Percentiles rank a stretch among this genome's conserved stretches.
Evolutionary conservation across 2,113 vertebrate species (phyloP).

Genomic region (Pangasianodon gigas): DNA sequence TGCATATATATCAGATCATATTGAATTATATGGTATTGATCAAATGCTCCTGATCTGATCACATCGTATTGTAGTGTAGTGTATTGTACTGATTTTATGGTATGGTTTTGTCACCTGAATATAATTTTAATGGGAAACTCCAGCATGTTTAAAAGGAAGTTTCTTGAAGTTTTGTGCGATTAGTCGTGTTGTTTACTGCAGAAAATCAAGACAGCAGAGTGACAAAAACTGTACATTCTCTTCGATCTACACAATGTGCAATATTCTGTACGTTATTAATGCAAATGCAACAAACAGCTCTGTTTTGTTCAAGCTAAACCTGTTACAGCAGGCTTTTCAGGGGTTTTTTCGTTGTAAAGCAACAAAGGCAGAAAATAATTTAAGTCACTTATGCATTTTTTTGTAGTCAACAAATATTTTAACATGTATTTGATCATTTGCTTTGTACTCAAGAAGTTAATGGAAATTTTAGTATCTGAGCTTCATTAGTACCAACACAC

Average conservation of each 20-base stretch:
- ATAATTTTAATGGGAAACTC: no score
- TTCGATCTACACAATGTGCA: not conserved
- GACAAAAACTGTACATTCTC: no score
- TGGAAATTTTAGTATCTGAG: not conserved
- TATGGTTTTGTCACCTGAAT: not conserved
- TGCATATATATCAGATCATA: no score
- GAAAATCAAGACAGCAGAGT: no score
- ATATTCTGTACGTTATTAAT: not conserved
- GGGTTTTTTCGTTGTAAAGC: not conserved
- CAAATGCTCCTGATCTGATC: no score
- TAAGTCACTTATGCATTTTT: no score
- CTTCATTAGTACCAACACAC: not conserved
- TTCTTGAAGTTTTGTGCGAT: no score
- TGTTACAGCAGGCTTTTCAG: not conserved
- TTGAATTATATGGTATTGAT: no score
- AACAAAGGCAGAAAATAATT: no score
- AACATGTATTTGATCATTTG: not conserved
- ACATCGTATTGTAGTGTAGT: not conserved
- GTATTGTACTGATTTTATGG: not conserved
- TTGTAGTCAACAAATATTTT: not conserved
- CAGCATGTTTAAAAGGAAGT: no score
- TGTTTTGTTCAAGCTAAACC: not conserved
- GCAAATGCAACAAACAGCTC: not conserved
- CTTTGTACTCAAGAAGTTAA: not conserved
- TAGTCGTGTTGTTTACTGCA: no score